A percentile compares a stretch with the other conserved stretches of the same genome.
Conservation (phyloP, 2,888 invertebrate species). For the Erebia aethiops region DNA sequence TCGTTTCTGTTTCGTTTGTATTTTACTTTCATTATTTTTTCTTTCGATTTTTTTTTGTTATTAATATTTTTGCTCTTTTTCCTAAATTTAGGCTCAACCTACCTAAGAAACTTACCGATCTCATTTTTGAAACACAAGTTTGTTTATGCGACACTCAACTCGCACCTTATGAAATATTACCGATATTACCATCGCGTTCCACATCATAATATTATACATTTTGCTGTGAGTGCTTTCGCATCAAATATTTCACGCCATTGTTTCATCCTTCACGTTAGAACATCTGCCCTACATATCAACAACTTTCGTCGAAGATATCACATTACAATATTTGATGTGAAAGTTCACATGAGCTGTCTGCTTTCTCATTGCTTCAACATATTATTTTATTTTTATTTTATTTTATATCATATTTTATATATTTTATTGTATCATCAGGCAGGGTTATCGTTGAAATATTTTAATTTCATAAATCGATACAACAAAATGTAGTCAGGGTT, state of each 20-base stretch:
- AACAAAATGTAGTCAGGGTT: no score
- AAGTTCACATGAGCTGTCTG: not conserved
- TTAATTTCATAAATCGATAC: no score
- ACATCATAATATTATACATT: conserved; percentile 6
- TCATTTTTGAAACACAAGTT: not conserved
- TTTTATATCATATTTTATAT: no score
- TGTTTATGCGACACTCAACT: not conserved
- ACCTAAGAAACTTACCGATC: not conserved
- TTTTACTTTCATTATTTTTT: not conserved
- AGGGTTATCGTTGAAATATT: no score
- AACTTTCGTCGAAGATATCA: conserved; percentile 5
- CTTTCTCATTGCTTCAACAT: not conserved
- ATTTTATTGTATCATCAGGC: no score
- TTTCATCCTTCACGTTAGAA: not conserved
- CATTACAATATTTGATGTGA: conserved; percentile 2
- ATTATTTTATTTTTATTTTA: no score
- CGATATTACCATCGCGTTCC: not conserved
- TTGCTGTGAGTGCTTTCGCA: conserved; percentile 13
- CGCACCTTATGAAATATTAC: not conserved
- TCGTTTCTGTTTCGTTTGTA: no score
- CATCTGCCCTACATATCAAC: not conserved
- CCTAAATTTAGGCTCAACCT: not conserved
- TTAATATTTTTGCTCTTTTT: not conserved
- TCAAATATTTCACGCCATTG: conserved; percentile 5
- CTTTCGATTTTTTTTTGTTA: not conserved